Evolutionary conservation across 2,888 invertebrate species (phyloP), one percentile per base, ranked within the genome.

Genomic region (Adela reaumurella): DNA sequence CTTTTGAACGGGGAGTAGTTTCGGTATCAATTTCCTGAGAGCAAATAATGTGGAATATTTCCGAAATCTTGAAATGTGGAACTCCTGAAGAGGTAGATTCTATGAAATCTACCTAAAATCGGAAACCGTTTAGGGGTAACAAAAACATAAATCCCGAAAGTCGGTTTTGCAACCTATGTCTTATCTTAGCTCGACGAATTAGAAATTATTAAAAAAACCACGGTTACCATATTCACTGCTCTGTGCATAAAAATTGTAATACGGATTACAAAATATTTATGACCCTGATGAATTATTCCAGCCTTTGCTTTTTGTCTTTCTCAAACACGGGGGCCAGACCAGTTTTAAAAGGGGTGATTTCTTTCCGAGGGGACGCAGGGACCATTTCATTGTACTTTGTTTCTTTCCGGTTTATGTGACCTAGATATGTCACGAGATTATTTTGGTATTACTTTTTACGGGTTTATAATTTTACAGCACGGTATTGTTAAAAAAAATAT

Each of bases 281-380:
- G 62, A 62, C 52, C n/a, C 59, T 57, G 62, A 62, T 63, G 59
- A 66, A 67, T 67, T 60, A 67, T 66, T 67, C 61, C 56, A 35
- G 4, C 35, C 35, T 14, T 35, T 35, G 35, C 35, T 35, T 35
- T 35, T 35, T 35, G 35, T 35, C 35, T 35, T 35, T 35, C n/a
- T 14, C 14, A 8, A 8, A 35, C 6, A 35, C 8, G 8, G 35
- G 35, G 35, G 35, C 11, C 35, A 3, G 35, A 35, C 3, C 35
- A 14, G 3, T 8, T 35, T 35, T 14, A 14, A 35, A 35, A 35
- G 35, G 35, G 35, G 35, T 35, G 35, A 35, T 3, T 14, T 14
- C 14, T 35, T 35, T 24, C 14, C 3, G 3, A 35, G 35, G 35
- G 35, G 35, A 35, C 35, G 3, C 35, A 3, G 14, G 3, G 14